phyloP scores from a whole-genome alignment of 1,140 invertebrate species.

The Cecropterus lyciades region DNA sequence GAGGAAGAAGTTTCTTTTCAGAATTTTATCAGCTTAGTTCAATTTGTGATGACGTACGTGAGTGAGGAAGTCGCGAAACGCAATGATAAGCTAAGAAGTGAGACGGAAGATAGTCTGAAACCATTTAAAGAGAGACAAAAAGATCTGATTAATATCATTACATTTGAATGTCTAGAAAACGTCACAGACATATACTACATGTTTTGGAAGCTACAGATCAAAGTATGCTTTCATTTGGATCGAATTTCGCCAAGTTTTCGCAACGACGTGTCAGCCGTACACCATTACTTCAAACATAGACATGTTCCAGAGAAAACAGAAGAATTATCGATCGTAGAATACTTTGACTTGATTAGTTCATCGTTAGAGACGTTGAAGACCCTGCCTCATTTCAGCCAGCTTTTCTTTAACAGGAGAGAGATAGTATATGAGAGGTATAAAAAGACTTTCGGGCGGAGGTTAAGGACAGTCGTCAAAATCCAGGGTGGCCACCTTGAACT shows the following conservation, averaged over 20 bases:
- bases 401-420: not conserved
- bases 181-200: not conserved
- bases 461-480: not conserved
- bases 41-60: not conserved
- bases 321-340: not conserved
- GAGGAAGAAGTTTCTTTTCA: not conserved
- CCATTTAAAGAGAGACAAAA: not conserved
- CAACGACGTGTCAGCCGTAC: not conserved
- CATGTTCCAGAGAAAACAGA: not conserved
- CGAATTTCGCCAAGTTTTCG: not conserved
- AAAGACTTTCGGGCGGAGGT: not conserved
- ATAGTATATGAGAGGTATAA: not conserved
- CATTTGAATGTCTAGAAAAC: not conserved
- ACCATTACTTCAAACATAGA: not conserved
- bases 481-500: not conserved
- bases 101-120: not conserved
- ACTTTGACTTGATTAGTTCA: not conserved
- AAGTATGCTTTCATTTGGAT: not conserved
- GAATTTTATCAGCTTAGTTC: not conserved
- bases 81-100: not conserved
- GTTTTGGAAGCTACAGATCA: not conserved
- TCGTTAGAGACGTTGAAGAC: not conserved
- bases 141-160: not conserved
- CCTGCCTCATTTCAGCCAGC: not conserved
- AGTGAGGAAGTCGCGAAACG: not conserved